phyloP scores from a whole-genome alignment of 2,113 vertebrate species.

The Girardinichthys multiradiatus region DNA sequence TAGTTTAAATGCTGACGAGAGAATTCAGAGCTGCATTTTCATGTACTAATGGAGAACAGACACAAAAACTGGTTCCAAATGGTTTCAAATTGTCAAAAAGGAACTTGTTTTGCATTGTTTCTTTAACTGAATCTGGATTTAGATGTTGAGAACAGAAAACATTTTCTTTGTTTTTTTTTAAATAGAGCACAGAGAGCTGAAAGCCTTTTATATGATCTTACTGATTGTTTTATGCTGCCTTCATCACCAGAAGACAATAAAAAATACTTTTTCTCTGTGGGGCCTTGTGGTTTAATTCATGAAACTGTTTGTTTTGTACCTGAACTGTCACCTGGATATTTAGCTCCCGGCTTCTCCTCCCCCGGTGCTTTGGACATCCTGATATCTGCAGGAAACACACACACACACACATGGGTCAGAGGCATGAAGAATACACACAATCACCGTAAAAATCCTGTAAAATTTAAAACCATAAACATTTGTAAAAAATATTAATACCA shows the following conservation, averaged over 20 bases:
- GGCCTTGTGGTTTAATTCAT: background rate
- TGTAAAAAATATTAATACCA: too few relatives aligned
- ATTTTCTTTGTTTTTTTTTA: too few relatives aligned
- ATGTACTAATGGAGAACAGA: too few relatives aligned
- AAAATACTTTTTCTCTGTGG: background rate
- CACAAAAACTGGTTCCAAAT: too few relatives aligned
- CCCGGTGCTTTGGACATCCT: slow-evolving; percentile 83
- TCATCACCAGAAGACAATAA: background rate
- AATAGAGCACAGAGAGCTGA: too few relatives aligned
- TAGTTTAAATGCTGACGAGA: background rate
- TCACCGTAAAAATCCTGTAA: too few relatives aligned
- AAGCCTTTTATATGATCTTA: too few relatives aligned
- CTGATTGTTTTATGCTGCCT: background rate
- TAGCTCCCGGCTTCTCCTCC: slow-evolving; percentile 78
- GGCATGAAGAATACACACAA: background rate
- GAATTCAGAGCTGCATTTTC: background rate
- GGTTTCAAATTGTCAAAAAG: too few relatives aligned
- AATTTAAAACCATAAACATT: too few relatives aligned
- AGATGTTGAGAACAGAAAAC: too few relatives aligned
- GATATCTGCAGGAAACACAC: slow-evolving; percentile 76
- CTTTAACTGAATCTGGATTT: too few relatives aligned
- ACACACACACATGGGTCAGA: slow-evolving; percentile 28
- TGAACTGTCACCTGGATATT: slow-evolving; percentile 81
- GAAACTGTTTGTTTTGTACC: slow-evolving; percentile 49
- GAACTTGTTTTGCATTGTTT: too few relatives aligned